phyloP scores from a whole-genome alignment of 2,888 invertebrate species.

The Autographa pulchrina region DNA sequence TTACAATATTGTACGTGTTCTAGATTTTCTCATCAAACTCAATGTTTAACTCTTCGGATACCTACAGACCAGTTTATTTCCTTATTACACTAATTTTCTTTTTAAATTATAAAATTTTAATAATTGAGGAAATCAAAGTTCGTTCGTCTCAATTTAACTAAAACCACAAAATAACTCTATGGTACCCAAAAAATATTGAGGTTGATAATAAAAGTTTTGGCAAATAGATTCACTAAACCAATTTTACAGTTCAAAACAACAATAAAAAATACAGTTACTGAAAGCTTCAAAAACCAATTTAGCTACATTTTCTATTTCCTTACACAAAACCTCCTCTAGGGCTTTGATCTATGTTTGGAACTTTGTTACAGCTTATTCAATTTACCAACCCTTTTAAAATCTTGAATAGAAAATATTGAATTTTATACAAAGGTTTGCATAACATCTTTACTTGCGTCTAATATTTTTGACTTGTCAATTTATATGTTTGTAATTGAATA shows the following conservation, averaged over 20 bases:
- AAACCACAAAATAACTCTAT: neutral
- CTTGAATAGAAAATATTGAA: no score
- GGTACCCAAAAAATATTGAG: neutral
- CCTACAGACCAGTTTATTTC: no score
- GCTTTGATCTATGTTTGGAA: neutral
- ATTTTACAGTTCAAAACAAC: neutral
- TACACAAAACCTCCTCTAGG: neutral
- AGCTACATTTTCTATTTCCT: neutral
- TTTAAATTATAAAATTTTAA: no score
- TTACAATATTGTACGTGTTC: no score
- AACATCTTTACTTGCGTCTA: neutral
- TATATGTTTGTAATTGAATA: neutral
- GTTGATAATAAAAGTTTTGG: neutral
- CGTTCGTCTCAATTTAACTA: neutral
- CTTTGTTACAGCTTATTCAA: conserved; percentile 4
- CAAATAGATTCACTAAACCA: neutral
- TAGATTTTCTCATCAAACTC: no score
- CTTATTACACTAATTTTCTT: no score
- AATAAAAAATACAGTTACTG: neutral
- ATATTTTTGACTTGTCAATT: neutral
- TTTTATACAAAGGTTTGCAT: neutral
- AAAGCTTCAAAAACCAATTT: neutral
- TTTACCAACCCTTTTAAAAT: neutral
- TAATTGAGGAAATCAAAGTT: no score
- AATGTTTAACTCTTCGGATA: no score